Base-by-base conservation (phyloP, 64 coral and sea anemone genomes). In the Montipora foliosa region DNA sequence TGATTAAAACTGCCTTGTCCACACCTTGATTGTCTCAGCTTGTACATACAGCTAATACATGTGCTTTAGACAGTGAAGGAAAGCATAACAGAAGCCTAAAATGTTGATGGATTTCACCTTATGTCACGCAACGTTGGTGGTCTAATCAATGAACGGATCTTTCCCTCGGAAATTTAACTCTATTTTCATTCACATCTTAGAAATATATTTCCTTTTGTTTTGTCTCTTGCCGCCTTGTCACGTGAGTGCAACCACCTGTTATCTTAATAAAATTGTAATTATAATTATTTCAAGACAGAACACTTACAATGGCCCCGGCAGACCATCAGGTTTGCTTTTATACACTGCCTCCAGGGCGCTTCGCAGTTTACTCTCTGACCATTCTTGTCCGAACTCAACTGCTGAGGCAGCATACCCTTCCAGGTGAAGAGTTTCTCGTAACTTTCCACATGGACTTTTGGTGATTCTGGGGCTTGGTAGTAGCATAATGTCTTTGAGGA, bases 311-410 rank as follows among this genome's bases (percentile, higher is more conserved):
- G 49, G 78, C 78, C 16, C 49, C 13, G 0, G 77, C 47, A 79
- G 19, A 51, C 48, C 78, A 25, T 21, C 3, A 8, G 58, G 21
- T 80, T 80, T 80, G 19, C 21, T 25, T 58, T 80, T 79, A 25
- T 22, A 80, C 8, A 80, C 78, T 9, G 78, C 51, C 50, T 80
- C 78, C 15, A 80, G 16, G 78, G 78, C 49, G 21, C 78, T 80
- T 53, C n/a, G 78, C 15, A 80, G 78, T 80, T 80, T 80, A 8
- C 78, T 25, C 79, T 81, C 79, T 59, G 79, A 81, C 79, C 79
- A 81, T 22, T 81, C 79, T 11, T 24, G 13, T 11, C 79, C 5
- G 52, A 81, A 81, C 52, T 81, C 79, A 50, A 81, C 19, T 58
- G 79, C 51, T 8, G 79, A 81, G 2, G 79, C 79, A 81, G 79